Percentiles rank a stretch among this genome's conserved stretches.
phyloP scores from a whole-genome alignment of 2,888 invertebrate species.

The Microctonus aethiopoides region DNA sequence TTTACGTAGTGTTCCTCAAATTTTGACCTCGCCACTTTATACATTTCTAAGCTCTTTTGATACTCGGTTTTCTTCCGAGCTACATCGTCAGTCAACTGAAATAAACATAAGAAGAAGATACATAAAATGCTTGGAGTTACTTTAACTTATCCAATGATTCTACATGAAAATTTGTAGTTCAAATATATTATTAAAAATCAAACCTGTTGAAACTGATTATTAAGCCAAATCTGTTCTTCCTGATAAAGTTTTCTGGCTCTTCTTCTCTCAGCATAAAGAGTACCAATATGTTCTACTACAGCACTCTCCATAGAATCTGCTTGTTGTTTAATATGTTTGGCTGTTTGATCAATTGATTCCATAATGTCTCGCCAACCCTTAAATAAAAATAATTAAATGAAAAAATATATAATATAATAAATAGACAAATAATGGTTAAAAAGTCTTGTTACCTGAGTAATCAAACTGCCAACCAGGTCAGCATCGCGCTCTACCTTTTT shows the following conservation, averaged over 20 bases:
- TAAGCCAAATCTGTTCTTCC: constrained; percentile 83
- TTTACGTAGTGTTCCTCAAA: constrained; percentile 94
- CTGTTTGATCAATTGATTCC: constrained; percentile 89
- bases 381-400: constrained; percentile 31
- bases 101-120: constrained; percentile 40
- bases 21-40: constrained; percentile 87
- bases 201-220: constrained; percentile 64
- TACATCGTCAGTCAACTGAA: constrained; percentile 88
- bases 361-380: constrained; percentile 86
- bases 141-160: constrained; percentile 4
- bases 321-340: constrained; percentile 83
- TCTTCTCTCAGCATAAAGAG: constrained; percentile 87
- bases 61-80: constrained; percentile 89
- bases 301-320: constrained; percentile 86
- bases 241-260: constrained; percentile 87
- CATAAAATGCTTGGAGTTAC: constrained; percentile 27
- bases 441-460: constrained; percentile 59
- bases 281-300: constrained; percentile 83
- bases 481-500: constrained; percentile 85
- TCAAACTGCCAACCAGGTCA: constrained; percentile 74
- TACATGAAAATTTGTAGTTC: background rate
- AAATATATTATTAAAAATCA: constrained; percentile 6
- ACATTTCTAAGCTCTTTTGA: constrained; percentile 89
- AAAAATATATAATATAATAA: background rate
- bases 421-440: background rate